Evolutionary conservation across 2,113 vertebrate species (phyloP), one percentile per base, ranked within the genome.

Genomic region (Stigmatopora nigra): DNA sequence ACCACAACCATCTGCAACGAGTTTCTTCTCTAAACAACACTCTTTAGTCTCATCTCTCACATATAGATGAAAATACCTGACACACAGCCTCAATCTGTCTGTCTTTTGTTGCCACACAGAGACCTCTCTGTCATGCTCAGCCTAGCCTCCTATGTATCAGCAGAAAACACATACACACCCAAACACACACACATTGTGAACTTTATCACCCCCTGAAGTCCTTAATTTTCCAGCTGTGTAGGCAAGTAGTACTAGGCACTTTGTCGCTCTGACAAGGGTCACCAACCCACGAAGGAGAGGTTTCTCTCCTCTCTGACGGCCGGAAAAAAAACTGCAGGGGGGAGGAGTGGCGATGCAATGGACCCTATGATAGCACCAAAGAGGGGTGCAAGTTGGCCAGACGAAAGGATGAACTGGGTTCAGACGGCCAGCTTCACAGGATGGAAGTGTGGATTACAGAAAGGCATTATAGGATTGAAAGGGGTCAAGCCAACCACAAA

Each of bases 201-300:
- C 75, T 76, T 68, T 74, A 47, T 67, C 53, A 35, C 73, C 80
- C 77, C 53, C 67, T 67, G 81, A 51, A 81, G 77, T 82, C 81
- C 79, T 82, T 86, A 66, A 87, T 86, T 88, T 87, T 88, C 82
- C 81, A 85, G 81, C 77, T 79, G 76, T 84, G 77, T 84, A 84
- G 85, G 72, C 82, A 83, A 77, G 79, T 72, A 75, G 80, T 55
- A 53, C 77, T 79, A 78, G 76, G 77, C 81, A 87, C 80, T 87
- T 82, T 86, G 85, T 82, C 76, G 81, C 79, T 57, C 68, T 70
- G 85, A 86, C 74, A 84, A 82, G 83, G 85, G 79, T 86, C 82
- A 78, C 64, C 14, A 35, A 77, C 84, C 76, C 70, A 2, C 58
- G 76, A 70, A 68, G 76, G 68, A 57, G 71, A 68, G 72, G 72